phyloP scores from a whole-genome alignment of 2,888 invertebrate species.

The Schizaphis graminum region DNA sequence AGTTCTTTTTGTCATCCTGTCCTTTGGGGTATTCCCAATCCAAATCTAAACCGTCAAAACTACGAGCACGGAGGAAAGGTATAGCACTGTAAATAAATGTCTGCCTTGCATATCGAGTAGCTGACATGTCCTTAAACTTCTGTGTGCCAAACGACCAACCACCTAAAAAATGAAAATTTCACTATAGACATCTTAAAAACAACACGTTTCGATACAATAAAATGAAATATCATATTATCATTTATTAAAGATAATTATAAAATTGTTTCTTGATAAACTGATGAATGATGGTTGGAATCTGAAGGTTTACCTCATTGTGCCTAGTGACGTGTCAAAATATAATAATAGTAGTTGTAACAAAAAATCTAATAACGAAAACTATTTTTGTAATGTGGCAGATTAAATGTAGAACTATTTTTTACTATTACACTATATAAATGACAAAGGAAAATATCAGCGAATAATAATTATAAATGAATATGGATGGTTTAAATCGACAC shows the following conservation, averaged over 20 bases:
- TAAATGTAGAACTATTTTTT: neutral
- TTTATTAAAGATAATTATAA: neutral
- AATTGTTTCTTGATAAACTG: neutral
- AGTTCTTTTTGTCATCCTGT: constrained; percentile 92
- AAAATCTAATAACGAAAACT: neutral
- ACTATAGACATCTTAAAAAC: neutral
- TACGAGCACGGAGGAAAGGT: constrained; percentile 87
- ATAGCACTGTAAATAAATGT: constrained; percentile 95
- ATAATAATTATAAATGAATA: neutral
- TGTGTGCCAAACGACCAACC: constrained; percentile 98
- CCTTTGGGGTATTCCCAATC: constrained; percentile 97
- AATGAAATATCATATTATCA: neutral
- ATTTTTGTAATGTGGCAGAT: neutral
- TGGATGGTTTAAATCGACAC: neutral
- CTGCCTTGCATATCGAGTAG: constrained; percentile 87
- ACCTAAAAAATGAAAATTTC: constrained; percentile 73
- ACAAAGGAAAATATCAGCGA: neutral
- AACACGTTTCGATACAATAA: neutral
- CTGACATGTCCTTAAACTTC: constrained; percentile 94
- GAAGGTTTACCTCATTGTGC: neutral
- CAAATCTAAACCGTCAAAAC: constrained; percentile 89
- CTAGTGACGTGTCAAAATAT: neutral
- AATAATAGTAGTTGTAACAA: neutral
- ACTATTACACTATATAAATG: neutral
- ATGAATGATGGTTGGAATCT: neutral